A percentile compares a stretch with the other conserved stretches of the same genome.
Evolutionary conservation across 2,888 invertebrate genomes (phyloP).

Genomic region (Volucella bombylans): DNA sequence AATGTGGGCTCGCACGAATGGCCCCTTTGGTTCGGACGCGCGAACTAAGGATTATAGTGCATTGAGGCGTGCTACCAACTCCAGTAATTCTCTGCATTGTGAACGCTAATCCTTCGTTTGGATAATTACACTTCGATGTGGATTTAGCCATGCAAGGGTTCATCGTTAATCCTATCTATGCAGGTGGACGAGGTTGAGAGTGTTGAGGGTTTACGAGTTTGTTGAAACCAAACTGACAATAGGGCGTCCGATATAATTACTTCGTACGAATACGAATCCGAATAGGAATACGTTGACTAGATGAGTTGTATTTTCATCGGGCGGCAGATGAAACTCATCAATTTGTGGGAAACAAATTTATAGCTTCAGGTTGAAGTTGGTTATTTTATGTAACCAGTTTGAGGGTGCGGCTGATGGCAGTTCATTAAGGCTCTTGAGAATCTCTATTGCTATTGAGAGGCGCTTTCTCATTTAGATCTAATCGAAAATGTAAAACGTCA

Average conservation of each 20-base stretch:
- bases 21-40: neutral
- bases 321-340: no score
- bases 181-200: neutral
- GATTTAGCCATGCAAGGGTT: conserved; percentile 12
- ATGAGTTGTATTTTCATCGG: no score
- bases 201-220: neutral
- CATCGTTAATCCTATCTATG: conserved; percentile 15
- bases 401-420: no score
- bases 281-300: no score
- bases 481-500: no score
- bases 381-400: no score
- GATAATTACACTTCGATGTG: conserved; percentile 47
- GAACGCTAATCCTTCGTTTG: conserved; percentile 56
- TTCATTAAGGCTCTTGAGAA: no score
- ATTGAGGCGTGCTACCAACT: conserved; percentile 3
- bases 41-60: conserved; percentile 18
- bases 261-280: no score
- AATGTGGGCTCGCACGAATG: conserved; percentile 7
- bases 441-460: no score
- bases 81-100: conserved; percentile 30
- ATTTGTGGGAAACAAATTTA: no score
- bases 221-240: conserved; percentile 10
- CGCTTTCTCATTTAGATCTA: no score
- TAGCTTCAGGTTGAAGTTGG: no score
- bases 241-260: neutral